phyloP scores from a whole-genome alignment of 2,797 vertebrate genomes.

The Pempheris klunzingeri region DNA sequence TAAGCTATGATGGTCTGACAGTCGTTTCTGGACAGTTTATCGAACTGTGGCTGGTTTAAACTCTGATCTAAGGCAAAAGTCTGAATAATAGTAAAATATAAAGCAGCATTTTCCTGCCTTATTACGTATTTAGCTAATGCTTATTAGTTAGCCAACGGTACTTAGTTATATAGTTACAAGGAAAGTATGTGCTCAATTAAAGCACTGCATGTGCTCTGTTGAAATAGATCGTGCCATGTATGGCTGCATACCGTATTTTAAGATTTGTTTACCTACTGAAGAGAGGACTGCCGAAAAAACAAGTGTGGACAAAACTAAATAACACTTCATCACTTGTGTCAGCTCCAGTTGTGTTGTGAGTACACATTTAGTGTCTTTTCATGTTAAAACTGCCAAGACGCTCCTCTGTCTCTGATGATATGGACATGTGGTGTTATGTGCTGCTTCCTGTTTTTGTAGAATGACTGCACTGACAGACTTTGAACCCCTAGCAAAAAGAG shows the following conservation, averaged over 20 bases:
- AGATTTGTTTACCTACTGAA: conserved; percentile 56
- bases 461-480: conserved; percentile 74
- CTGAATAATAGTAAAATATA: neutral
- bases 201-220: neutral
- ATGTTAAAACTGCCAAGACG: neutral
- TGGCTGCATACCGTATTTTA: conserved; percentile 62
- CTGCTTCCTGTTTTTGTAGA: conserved; percentile 55
- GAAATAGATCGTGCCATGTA: conserved; percentile 34
- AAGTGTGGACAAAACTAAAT: conserved; percentile 40
- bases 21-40: neutral
- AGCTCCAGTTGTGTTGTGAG: conserved; percentile 79
- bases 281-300: conserved; percentile 44
- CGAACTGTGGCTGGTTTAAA: neutral
- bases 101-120: neutral
- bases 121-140: too few relatives aligned
- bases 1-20: neutral
- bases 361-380: neutral
- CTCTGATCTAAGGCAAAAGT: neutral
- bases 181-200: neutral
- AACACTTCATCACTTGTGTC: conserved; percentile 52
- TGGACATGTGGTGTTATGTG: neutral
- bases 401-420: neutral
- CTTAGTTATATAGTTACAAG: too few relatives aligned
- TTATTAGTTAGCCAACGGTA: neutral
- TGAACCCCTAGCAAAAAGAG: conserved; percentile 74